Base-by-base conservation (phyloP, 2,888 invertebrate species). In the Scaptomyza caliginosa region DNA sequence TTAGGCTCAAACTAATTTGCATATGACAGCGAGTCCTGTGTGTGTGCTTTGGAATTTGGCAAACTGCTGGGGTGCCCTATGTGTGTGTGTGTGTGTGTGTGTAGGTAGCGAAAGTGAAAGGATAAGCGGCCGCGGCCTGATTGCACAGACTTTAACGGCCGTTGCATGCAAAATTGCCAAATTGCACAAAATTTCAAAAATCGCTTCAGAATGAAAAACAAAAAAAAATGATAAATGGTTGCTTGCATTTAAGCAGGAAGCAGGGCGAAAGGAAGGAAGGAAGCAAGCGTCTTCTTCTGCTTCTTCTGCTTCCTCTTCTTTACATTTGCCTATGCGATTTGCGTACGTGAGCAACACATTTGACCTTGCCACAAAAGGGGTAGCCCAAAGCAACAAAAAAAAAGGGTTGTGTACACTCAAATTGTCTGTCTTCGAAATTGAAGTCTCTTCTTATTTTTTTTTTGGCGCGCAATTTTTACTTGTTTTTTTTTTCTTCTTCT, bases 51-150 rank as follows among this genome's bases (percentile, higher is more conserved):
- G 83, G 88, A 86, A 84, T 84, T 87, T 84, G 70, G 86, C 83
- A 85, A 82, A 74, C 79, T 71, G 34, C 26, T 62, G 34, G 66
- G 65, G 74, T 54, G 50, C 32, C 26, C 17, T 28, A 28, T 45
- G 13, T 6, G 7, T 32, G 19, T 60, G 40, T 49, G 77, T 55
- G 65, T 17, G 28, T 34, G 64, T 66, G 56, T 34, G 10, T 28
- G 56, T 86, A 75, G 79, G 76, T 78, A 86, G 68, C 77, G 83
- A 84, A 84, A 84, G 83, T 86, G 86, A 84, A 84, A 87, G 83
- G 83, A 83, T 77, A 64, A 49, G 59, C 67, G 65, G 60, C 28
- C 50, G 62, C 56, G 51, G 58, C 49, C 67, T 57, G 70, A 69
- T 64, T 75, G 74, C 66, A 64, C 28, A 40, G 59, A 63, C 71